Base-by-base conservation (phyloP, 1,140 invertebrate species). In the Drusus annulatus region DNA sequence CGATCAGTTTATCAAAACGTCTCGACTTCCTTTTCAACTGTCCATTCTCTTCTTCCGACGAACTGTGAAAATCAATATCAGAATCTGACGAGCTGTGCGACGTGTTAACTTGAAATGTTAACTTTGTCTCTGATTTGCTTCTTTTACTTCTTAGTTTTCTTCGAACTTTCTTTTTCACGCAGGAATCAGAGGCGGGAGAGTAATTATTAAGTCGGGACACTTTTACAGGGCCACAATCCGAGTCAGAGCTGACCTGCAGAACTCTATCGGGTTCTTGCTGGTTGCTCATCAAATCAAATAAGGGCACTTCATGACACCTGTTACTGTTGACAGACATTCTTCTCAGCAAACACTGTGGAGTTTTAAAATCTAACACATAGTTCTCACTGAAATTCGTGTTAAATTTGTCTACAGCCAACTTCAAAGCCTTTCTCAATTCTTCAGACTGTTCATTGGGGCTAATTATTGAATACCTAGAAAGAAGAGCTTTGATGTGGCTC, bases 51-150 rank as follows among this genome's bases (percentile, higher is more conserved):
- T 71, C 68, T 21, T 58, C 52, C 7, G 73, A 75, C 36, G 25
- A 73, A 73, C 51, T 75, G 25, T 56, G 84, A 25, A 84, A 50
- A 65, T 84, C 56, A 60, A 80, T 81, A 63, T 86, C 85, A 36
- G 84, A 85, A 79, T 87, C 87, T 6, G 87, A 87, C 69, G 84
- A 85, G n/a, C 84, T 85, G 62, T 86, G 85, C 8, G 87, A 77
- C 60, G 78, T 85, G 36, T 75, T 75, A 10, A 75, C 71, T 58
- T 75, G 71, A 75, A 75, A 75, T 7, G 13, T 23, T 56, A 75
- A 58, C 17, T 60, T 31, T n/a, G 23, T 19, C 17, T 75, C 71
- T 10, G 71, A 75, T 75, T 75, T 28, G 31, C 71, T 75, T 58
- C 71, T 56, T 13, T 75, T 56, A 6, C 52, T 31, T 19, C 71